phyloP scores from a whole-genome alignment of 1,140 invertebrate species.

The Eubasilissa regina region DNA sequence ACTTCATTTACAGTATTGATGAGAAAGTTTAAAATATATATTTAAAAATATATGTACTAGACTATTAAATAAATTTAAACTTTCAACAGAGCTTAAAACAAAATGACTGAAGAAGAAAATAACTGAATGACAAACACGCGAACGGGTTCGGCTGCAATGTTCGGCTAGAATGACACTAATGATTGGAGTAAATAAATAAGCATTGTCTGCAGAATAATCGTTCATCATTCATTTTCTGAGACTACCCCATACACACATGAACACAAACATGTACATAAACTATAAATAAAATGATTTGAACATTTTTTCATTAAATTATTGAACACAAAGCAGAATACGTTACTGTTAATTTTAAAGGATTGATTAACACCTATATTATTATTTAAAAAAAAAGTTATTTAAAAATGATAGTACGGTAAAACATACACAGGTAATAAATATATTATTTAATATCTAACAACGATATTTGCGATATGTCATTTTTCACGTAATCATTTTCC shows the following conservation, averaged over 20 bases:
- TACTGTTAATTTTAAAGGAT: constrained; percentile 11
- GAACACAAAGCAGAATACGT: no score
- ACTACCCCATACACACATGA: no score
- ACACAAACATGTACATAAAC: no score
- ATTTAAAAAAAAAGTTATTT: constrained; percentile 5
- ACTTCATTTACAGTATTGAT: constrained; percentile 8
- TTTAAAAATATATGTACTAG: not conserved
- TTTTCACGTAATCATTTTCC: not conserved
- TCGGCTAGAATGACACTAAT: no score
- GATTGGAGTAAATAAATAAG: no score
- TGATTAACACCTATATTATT: constrained; percentile 10
- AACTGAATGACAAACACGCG: no score
- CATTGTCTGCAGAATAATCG: no score
- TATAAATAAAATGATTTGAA: no score
- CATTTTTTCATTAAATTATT: no score
- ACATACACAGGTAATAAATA: constrained; percentile 20
- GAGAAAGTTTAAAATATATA: not conserved
- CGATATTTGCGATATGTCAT: constrained; percentile 34
- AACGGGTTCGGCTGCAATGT: no score
- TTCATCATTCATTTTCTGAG: no score
- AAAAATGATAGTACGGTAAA: constrained; percentile 12
- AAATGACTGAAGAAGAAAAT: no score
- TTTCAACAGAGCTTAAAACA: not conserved
- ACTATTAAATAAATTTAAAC: not conserved
- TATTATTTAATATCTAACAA: constrained; percentile 7